phyloP scores from a whole-genome alignment of 2,888 invertebrate species.

The Idaea straminata region DNA sequence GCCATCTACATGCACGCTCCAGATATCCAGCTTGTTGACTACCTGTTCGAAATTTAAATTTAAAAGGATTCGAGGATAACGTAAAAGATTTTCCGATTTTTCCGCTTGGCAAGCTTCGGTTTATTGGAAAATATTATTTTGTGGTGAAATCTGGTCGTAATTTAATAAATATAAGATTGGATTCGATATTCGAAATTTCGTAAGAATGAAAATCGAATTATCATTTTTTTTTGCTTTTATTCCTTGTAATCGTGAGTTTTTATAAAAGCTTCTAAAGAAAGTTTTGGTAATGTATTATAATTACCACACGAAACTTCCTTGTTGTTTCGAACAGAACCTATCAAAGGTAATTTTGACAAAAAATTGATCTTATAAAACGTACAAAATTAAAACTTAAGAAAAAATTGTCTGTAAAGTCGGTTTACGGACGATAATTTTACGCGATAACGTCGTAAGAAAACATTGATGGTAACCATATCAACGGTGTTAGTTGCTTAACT shows the following conservation, averaged over 20 bases:
- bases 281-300: too few relatives aligned
- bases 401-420: too few relatives aligned
- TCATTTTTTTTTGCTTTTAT: neutral
- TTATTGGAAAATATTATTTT: neutral
- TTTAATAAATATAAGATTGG: slow-evolving; percentile 6
- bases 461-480: too few relatives aligned
- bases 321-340: too few relatives aligned
- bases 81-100: neutral
- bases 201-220: slow-evolving; percentile 3
- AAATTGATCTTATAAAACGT: too few relatives aligned
- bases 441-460: too few relatives aligned
- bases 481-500: too few relatives aligned
- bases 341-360: too few relatives aligned
- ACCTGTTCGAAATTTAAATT: neutral
- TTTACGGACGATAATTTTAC: too few relatives aligned
- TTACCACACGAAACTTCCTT: too few relatives aligned
- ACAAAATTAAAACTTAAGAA: too few relatives aligned
- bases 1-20: neutral
- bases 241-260: neutral
- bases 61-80: neutral
- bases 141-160: neutral
- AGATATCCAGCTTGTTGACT: neutral
- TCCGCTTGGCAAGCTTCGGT: neutral
- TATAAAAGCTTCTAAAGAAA: neutral
- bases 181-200: slow-evolving; percentile 17